Percentiles rank a stretch among this genome's conserved stretches.
Evolutionary conservation across 2,113 vertebrate species (phyloP).

Genomic region (Corythornis cristatus): DNA sequence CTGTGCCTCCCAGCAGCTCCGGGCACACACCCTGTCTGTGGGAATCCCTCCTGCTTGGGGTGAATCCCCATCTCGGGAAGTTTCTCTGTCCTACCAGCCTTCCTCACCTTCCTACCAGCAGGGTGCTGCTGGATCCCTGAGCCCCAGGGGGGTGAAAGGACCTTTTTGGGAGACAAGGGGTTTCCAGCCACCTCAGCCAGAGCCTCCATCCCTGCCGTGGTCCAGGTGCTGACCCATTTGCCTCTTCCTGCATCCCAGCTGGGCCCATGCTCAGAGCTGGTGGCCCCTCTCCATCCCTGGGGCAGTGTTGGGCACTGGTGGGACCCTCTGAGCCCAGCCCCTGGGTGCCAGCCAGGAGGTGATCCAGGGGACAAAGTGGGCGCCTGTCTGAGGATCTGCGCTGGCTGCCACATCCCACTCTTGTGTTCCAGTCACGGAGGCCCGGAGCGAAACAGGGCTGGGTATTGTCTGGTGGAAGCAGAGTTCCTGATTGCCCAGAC

Average conservation of each 20-base stretch:
- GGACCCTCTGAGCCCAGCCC: background rate
- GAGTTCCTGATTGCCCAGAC: background rate
- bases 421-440: constrained; percentile 49
- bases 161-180: background rate
- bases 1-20: background rate
- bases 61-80: background rate
- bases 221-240: background rate
- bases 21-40: background rate
- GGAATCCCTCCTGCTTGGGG: background rate
- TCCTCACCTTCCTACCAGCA: fast-evolving
- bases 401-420: background rate
- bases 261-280: background rate
- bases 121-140: background rate
- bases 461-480: constrained; percentile 35
- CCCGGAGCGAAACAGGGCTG: constrained; percentile 20
- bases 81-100: background rate
- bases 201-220: background rate
- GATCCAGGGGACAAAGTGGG: constrained; percentile 29
- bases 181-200: background rate
- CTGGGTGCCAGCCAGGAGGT: background rate
- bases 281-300: background rate
- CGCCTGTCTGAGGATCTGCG: constrained; percentile 27
- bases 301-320: background rate
- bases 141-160: fast-evolving
- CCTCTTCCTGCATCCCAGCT: background rate